Evolutionary conservation across 2,113 vertebrate genomes (phyloP), one percentile per base, ranked within the genome.

Genomic region (Amphilophus citrinellus): DNA sequence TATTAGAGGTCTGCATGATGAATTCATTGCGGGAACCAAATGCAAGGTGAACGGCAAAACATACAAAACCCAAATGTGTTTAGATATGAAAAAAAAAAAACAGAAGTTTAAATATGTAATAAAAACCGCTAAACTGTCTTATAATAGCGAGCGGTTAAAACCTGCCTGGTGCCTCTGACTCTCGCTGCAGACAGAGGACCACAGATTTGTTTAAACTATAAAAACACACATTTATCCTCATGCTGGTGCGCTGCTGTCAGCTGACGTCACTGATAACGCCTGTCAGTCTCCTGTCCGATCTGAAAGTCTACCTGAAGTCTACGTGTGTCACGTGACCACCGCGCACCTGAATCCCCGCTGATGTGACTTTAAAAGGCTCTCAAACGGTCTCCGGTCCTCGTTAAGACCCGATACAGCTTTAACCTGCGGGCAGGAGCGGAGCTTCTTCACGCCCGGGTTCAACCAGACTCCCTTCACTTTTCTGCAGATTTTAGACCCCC

Each of bases 1-100:
- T 66, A 66, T 44, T 44, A 42, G 3, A 42, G 10, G 2, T 42
- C 1, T 44, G n/a, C 63, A 44, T 17, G 13, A 24, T 66, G 63
- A 66, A 66, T 2, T 66, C 13, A 27, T 47, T 27, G 63, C 42
- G 13, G 63, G 0, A 24, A 24, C 0, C 0, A 68, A 17, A 22
- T 27, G 39, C 13, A 66, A 17, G 3, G 11, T 8, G n/a, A 66
- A 66, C n/a, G 13, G 6, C 37, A 37, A 42, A 10, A 42, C 9
- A 42, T 10, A 42, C 39, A 42, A 10, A 42, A 42, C 10, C 2
- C 10, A 42, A 10, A 42, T 10, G 10, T 42, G 39, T 42, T 42
- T 42, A 42, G 1, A 42, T 42, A 6, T 42, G 39, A 10, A 10
- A 24, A 32, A 32, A 30, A 30, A 39, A 9, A 66, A 44, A 10